phyloP scores from a whole-genome alignment of 2,888 invertebrate genomes.

The Lasioglossum pauxillum region DNA sequence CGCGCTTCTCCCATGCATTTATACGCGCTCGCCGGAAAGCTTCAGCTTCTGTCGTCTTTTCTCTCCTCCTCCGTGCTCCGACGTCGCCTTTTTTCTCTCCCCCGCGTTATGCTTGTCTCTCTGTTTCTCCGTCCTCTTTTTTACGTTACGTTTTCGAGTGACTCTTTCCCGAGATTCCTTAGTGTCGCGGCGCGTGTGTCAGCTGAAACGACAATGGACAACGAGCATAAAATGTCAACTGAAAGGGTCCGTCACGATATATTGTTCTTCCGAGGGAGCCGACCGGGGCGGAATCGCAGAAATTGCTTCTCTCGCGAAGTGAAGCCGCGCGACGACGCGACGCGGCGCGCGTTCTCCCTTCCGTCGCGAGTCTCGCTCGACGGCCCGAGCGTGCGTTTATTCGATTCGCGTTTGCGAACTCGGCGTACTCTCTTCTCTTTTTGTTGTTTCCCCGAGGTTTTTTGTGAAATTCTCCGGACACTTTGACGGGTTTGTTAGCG shows the following conservation, averaged over 20 bases:
- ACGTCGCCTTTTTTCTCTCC: neutral
- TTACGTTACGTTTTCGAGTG: constrained; percentile 10
- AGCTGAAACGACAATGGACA: constrained; percentile 35
- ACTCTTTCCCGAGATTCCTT: constrained; percentile 20
- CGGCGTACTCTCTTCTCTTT: neutral
- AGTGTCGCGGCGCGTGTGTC: neutral
- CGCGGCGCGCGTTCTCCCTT: neutral
- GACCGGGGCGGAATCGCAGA: constrained; percentile 6
- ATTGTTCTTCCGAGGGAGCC: constrained; percentile 40
- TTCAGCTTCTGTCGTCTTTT: constrained; percentile 54
- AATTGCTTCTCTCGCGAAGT: constrained; percentile 20
- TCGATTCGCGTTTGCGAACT: constrained; percentile 10
- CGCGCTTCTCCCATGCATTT: constrained; percentile 64
- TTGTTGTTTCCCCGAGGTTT: constrained; percentile 6
- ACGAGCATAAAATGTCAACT: constrained; percentile 21
- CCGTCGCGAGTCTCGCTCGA: neutral
- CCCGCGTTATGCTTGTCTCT: neutral
- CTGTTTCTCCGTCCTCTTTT: neutral
- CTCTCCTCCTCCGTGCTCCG: constrained; percentile 9
- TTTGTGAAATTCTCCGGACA: constrained; percentile 47
- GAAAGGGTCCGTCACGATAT: constrained; percentile 29
- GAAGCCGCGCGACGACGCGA: neutral
- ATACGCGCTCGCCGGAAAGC: constrained; percentile 63
- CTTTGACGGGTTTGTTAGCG: constrained; percentile 51
- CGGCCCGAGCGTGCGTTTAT: constrained; percentile 23